Evolutionary conservation across 92 coral and sea anemone species (phyloP), one percentile per base, ranked within the genome.

Genomic region (Parazoanthus swiftii): DNA sequence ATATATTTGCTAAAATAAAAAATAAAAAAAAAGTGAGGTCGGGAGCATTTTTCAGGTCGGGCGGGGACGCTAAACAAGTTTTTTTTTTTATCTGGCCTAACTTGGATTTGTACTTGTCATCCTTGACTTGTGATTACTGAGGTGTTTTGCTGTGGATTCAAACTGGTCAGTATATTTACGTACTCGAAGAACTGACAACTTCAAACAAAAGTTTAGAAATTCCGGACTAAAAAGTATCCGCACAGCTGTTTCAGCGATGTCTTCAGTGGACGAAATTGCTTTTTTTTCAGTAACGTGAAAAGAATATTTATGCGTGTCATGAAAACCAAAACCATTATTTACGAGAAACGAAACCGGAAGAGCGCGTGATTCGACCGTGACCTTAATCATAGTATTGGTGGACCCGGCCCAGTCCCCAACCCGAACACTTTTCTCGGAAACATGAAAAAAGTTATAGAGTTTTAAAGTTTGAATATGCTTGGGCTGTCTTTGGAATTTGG

Each of bases 221-320:
- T 44, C 86, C 0, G 76, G 76, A 67, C 75, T 82, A 67, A 23
- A 25, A 39, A 67, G 75, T 9, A 82, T 16, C 20, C 56, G 37
- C 38, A 82, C 14, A 82, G 76, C 18, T n/a, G 86, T 25, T 82
- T 82, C 86, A 37, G 76, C 67, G 86, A 82, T 39, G 13, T 43
- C 59, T 39, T 82, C 86, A 43, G 66, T 10, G 58, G 50, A n/a
- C 38, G 67, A 39, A 39, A 82, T 26, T 18, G 72, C 35, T n/a
- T n/a, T 26, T 82, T 82, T 42, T 67, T 67, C 37, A 82, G 13
- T 70, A 82, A 66, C 8, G 76, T 82, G 35, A 63, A 63, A 23
- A 82, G 86, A 67, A 67, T 67, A 4, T 65, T 81, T 33, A 70
- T 42, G 51, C 6, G 51, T 46, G 51, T 46, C 51, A 46, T 46